Base-by-base conservation (phyloP, 2,888 invertebrate species). In the Cepaea hortensis region DNA sequence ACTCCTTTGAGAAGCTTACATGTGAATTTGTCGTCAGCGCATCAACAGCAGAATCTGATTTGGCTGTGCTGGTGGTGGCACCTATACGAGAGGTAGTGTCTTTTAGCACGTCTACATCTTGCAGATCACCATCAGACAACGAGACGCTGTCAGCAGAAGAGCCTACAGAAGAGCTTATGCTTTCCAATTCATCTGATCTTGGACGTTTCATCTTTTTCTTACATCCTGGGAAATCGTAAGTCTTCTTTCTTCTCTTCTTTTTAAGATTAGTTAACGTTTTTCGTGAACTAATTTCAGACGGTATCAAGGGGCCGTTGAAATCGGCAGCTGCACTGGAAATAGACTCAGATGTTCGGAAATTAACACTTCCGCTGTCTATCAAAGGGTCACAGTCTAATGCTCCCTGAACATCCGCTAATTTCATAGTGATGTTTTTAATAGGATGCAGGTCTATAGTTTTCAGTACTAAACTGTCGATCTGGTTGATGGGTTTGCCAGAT, bases 381-480 rank as follows among this genome's bases (percentile, higher is more conserved):
- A 83, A 20, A 5, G 77, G 86, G 55, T 87, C 88, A 55, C 65
- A 82, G 61, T 89, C 89, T 68, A 89, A 82, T 7, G 89, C 90
- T 48, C 87, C 85, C 65, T 90, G 89, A 15, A 91, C 81, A n/a
- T 90, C 90, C 50, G 90, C 88, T 13, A 91, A 72, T 72, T 88
- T 89, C 81, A 91, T 82, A 20, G 88, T 89, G 18, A 90, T 87
- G 77, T 91, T 90, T 50, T 90, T 89, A 48, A 90, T 90, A 18
- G 90, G 90, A 62, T 90, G 89, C 50, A 91, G 75, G 73, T 90
- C 90, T 18, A 90, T 88, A 11, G 89, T 90, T 84, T 88, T 90
- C 65, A 91, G 83, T 35, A 86, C 77, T 46, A 84, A 75, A 18
- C 88, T 83, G 46, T 84, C 86, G 46, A 85, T 86, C n/a, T 88